Evolutionary conservation across 2,888 invertebrate species (phyloP).

Genomic region (Orthonevra nobilis): DNA sequence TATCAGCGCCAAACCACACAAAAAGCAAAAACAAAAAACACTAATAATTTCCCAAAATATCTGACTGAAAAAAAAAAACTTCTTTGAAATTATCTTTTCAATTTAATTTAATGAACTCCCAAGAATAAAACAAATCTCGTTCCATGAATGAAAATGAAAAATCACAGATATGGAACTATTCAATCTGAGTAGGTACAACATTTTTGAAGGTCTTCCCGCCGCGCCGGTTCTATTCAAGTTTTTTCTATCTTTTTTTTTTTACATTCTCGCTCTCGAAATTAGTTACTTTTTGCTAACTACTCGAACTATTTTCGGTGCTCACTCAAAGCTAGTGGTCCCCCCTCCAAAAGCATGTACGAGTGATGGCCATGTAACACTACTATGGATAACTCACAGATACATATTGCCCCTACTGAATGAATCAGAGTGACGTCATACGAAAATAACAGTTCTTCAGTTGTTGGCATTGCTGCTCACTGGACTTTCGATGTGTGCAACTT

Average conservation of each 20-base stretch:
- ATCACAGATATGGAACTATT: conserved; percentile 17
- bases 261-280: conserved; percentile 26
- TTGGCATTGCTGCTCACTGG: conserved; percentile 35
- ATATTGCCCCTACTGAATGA: conserved; percentile 35
- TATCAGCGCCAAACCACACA: conserved; percentile 1
- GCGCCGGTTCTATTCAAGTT: neutral
- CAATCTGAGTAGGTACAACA: conserved; percentile 13
- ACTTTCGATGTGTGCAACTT: conserved; percentile 16
- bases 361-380: conserved; percentile 43
- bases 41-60: conserved; percentile 7
- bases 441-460: conserved; percentile 30
- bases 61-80: conserved; percentile 11
- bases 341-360: conserved; percentile 15
- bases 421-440: conserved; percentile 54
- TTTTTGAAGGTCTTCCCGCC: conserved; percentile 39
- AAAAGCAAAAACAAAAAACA: neutral
- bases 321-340: too few species aligned
- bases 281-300: conserved; percentile 39
- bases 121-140: conserved; percentile 5
- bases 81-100: conserved; percentile 27
- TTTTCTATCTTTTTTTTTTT: conserved; percentile 7
- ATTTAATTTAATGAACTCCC: conserved; percentile 37
- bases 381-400: conserved; percentile 27
- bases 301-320: conserved; percentile 28
- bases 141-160: conserved; percentile 40